These are phyloP conservation scores for Gadus chalcogrammus DNA, from an alignment of 2,113 vertebrate genomes.

Conservation along the genomic window DNA sequence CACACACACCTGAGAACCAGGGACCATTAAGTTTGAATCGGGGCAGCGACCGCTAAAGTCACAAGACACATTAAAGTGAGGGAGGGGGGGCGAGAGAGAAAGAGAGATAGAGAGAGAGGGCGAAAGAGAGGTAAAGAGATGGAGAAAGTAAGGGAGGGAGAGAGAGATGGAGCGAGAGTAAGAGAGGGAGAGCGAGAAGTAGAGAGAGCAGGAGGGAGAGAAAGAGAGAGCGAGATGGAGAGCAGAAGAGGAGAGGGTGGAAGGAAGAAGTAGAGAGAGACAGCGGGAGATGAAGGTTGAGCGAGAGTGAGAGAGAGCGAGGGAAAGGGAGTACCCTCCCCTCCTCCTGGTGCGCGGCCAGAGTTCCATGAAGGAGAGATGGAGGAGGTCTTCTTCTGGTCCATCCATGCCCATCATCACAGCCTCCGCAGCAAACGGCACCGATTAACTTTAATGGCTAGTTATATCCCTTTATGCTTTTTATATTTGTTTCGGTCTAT, in stretches of 20 bases:
- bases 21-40: conserved; percentile 70
- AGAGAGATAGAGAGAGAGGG: no score
- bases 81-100: no score
- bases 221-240: no score
- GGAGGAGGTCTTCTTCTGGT: conserved; percentile 24
- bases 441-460: conserved; percentile 76
- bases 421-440: conserved; percentile 52
- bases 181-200: no score
- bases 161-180: no score
- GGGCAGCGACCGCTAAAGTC: conserved; percentile 67
- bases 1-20: conserved; percentile 39
- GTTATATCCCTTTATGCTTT: conserved; percentile 69
- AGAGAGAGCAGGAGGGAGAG: no score
- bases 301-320: no score
- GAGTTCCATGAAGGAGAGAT: conserved; percentile 58
- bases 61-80: conserved; percentile 57
- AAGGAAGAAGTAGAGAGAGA: no score
- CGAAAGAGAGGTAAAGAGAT: no score
- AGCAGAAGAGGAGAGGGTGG: no score
- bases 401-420: conserved; percentile 53
- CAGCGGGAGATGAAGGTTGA: no score
- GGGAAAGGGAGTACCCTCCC: conserved; percentile 29
- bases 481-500: conserved; percentile 34
- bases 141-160: no score
- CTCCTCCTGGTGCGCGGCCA: conserved; percentile 44